Evolutionary conservation across 1,140 invertebrate species (phyloP).

Genomic region (Thaumatotibia leucotreta): DNA sequence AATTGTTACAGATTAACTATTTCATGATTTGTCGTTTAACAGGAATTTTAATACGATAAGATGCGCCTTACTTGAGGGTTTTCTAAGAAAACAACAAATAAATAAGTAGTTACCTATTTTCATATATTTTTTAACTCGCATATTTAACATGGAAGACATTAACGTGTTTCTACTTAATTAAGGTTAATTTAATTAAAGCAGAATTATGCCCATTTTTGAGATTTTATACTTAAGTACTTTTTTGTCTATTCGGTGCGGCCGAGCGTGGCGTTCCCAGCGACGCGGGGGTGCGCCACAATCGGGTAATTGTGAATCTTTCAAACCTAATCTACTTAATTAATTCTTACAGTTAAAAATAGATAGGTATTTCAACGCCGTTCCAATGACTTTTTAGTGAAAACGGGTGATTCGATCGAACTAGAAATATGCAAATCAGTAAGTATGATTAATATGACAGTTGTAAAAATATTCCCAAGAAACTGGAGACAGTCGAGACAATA

Average conservation of each 20-base stretch:
- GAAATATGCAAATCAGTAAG: not conserved
- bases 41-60: no score
- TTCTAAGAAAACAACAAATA: not conserved
- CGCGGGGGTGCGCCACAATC: conserved; percentile 12
- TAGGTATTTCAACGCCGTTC: not conserved
- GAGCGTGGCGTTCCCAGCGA: conserved; percentile 1
- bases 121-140: conserved; percentile 16
- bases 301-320: conserved; percentile 4
- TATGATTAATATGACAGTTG: not conserved
- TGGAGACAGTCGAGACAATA: not conserved
- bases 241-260: conserved; percentile 21
- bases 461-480: not conserved
- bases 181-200: conserved; percentile 58
- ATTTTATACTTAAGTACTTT: conserved; percentile 2
- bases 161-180: conserved; percentile 53
- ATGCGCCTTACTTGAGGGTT: no score
- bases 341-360: not conserved
- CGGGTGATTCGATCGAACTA: not conserved
- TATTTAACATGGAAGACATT: conserved; percentile 43
- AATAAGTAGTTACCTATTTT: no score
- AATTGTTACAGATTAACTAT: not conserved
- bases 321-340: not conserved
- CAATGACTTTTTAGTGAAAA: not conserved
- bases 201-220: conserved; percentile 42
- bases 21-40: no score